phyloP scores from a whole-genome alignment of 2,888 invertebrate genomes.

The Plagiodera versicolora region DNA sequence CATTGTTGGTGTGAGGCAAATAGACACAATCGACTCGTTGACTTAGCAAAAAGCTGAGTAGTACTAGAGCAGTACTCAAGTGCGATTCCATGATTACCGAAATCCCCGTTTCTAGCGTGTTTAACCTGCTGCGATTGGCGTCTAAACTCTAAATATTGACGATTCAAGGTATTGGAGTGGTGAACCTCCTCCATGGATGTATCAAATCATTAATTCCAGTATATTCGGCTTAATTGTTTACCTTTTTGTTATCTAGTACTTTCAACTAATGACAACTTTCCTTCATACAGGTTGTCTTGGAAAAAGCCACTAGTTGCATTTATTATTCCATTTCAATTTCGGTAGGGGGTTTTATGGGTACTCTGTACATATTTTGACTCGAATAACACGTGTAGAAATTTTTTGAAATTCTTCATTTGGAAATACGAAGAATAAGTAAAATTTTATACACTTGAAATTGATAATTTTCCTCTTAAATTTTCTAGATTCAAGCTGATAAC shows the following conservation, averaged over 20 bases:
- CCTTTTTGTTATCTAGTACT: neutral
- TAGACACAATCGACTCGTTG: neutral
- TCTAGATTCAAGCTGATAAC: too few species aligned
- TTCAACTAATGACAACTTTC: too few species aligned
- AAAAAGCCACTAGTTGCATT: too few species aligned
- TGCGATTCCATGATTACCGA: neutral
- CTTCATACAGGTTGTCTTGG: too few species aligned
- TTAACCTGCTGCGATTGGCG: neutral
- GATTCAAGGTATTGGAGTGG: neutral
- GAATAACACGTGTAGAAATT: too few species aligned
- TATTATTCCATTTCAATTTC: too few species aligned
- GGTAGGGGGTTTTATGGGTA: too few species aligned
- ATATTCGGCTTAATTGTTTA: neutral
- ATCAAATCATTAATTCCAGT: neutral
- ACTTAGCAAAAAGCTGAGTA: neutral
- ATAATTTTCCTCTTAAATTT: too few species aligned
- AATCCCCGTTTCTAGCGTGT: neutral
- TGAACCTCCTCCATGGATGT: neutral
- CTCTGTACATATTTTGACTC: too few species aligned
- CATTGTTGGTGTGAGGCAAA: conserved; percentile 17
- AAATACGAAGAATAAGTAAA: too few species aligned
- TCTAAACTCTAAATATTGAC: neutral
- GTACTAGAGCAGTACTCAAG: neutral
- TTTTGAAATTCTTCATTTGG: too few species aligned
- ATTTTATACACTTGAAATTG: too few species aligned